Conservation (phyloP, 2,888 invertebrate species). For the Dinocampus coccinellae region DNA sequence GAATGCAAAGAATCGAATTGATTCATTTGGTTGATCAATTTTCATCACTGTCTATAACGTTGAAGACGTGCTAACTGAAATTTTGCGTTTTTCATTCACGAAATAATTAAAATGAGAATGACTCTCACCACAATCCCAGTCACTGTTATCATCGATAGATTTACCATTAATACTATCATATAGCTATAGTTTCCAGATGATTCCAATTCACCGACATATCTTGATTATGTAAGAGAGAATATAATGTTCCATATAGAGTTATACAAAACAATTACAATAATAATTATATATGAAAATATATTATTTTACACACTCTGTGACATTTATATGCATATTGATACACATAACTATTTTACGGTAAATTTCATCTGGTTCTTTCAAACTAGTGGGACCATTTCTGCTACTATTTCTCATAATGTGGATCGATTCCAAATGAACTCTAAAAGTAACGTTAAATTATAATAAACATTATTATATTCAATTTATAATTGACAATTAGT, state of each 20-base stretch:
- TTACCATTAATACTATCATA: slow-evolving; percentile 33
- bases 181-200: slow-evolving; percentile 21
- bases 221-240: background rate
- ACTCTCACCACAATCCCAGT: slow-evolving; percentile 34
- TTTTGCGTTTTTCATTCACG: background rate
- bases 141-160: slow-evolving; percentile 38
- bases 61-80: no score
- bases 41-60: slow-evolving; percentile 35
- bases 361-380: background rate
- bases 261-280: no score
- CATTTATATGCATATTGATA: slow-evolving; percentile 3
- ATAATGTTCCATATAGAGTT: no score
- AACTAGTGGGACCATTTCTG: background rate
- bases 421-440: background rate
- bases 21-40: slow-evolving; percentile 28
- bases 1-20: slow-evolving; percentile 30
- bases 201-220: slow-evolving; percentile 34
- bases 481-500: no score
- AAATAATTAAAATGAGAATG: background rate
- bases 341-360: slow-evolving; percentile 1
- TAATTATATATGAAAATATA: no score
- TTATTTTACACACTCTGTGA: background rate
- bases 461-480: background rate
- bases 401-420: background rate
- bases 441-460: background rate